Percentiles rank a stretch among this genome's conserved stretches.
Evolutionary conservation across 2,888 invertebrate species (phyloP).

Genomic region (Sminthurides aquaticus): DNA sequence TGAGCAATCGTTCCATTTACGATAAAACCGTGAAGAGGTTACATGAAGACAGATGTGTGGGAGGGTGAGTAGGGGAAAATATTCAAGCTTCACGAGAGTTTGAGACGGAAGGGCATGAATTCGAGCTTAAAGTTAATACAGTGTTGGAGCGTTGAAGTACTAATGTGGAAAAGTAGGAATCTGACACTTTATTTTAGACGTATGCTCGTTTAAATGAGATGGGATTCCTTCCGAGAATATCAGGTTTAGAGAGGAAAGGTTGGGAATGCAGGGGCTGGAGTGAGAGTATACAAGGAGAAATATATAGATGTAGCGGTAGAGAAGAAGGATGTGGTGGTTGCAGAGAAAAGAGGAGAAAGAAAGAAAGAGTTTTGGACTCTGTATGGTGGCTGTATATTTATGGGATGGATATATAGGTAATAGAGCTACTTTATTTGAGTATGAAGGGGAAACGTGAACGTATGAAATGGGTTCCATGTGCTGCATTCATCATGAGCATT

Average conservation of each 20-base stretch:
- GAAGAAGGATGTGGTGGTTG: background rate
- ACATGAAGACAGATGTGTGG: background rate
- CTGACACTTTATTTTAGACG: too few relatives aligned
- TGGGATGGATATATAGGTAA: background rate
- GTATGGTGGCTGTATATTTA: background rate
- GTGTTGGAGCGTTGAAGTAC: too few relatives aligned
- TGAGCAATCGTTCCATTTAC: background rate
- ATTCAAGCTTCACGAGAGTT: background rate
- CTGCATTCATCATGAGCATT: constrained; percentile 17
- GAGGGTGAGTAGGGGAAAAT: background rate
- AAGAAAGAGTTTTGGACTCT: background rate
- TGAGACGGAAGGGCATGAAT: background rate
- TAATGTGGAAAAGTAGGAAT: too few relatives aligned
- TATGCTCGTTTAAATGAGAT: too few relatives aligned
- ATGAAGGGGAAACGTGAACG: constrained; percentile 6
- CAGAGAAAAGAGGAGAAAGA: background rate
- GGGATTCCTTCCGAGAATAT: too few relatives aligned
- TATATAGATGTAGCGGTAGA: background rate
- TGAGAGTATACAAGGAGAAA: background rate
- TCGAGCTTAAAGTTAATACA: background rate
- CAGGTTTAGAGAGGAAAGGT: background rate
- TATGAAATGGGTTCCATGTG: constrained; percentile 14
- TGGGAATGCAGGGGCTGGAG: background rate
- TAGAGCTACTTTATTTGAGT: background rate
- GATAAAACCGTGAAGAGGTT: background rate